Conservation (phyloP, 2,797 vertebrate species). For the Sebastes glaucus region DNA sequence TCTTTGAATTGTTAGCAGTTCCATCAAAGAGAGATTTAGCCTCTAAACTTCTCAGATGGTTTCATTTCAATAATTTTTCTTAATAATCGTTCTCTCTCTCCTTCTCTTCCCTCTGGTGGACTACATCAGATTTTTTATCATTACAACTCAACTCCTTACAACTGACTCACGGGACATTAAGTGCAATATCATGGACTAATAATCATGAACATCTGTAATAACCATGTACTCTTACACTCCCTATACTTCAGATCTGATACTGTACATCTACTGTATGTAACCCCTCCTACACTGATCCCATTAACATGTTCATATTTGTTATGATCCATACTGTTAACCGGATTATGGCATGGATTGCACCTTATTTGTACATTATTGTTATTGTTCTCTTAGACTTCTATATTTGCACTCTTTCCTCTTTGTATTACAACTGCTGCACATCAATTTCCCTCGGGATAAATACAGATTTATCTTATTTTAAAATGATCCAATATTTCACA, state of each 20-base stretch:
- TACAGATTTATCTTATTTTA: background rate
- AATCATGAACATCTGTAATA: background rate
- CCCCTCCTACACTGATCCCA: background rate
- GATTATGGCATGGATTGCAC: background rate
- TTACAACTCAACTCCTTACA: background rate
- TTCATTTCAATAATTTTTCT: background rate
- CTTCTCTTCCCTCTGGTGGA: background rate
- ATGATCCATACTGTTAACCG: rapidly evolving
- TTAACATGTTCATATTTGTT: background rate
- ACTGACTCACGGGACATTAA: background rate
- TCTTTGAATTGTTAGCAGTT: background rate
- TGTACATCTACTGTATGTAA: background rate
- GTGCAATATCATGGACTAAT: background rate
- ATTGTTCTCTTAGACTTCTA: background rate
- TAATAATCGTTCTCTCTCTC: background rate
- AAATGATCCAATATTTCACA: background rate
- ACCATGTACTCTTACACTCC: background rate
- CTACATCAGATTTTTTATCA: background rate
- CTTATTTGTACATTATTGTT: background rate
- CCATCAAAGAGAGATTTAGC: background rate
- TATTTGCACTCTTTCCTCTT: background rate
- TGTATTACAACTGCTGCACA: background rate
- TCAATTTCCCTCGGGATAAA: background rate
- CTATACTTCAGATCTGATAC: background rate
- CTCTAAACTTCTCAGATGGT: background rate